Percentiles rank a stretch among this genome's conserved stretches.
phyloP scores from a whole-genome alignment of 2,888 invertebrate species.

The Microchrysa polita region DNA sequence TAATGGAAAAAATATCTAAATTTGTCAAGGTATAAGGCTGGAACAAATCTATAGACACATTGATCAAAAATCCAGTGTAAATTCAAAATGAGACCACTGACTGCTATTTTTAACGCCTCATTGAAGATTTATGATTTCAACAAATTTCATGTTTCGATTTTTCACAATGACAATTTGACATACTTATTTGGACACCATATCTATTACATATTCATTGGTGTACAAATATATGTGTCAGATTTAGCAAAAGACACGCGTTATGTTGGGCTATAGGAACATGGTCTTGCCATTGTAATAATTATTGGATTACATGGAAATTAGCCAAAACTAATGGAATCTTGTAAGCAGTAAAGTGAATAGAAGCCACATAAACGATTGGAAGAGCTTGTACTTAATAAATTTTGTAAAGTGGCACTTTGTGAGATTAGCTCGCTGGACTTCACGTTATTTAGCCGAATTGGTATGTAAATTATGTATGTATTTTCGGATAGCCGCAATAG shows the following conservation, averaged over 20 bases:
- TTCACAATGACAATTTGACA: too few relatives aligned
- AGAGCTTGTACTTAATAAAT: neutral
- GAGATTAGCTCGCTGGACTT: too few relatives aligned
- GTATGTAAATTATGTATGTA: too few relatives aligned
- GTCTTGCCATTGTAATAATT: neutral
- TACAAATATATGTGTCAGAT: too few relatives aligned
- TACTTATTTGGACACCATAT: too few relatives aligned
- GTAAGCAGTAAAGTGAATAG: neutral
- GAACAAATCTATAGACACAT: neutral
- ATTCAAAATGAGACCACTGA: neutral
- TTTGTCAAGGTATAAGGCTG: too few relatives aligned
- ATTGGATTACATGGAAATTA: slow-evolving; percentile 3
- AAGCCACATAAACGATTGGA: neutral
- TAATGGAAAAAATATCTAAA: neutral
- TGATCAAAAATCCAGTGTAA: neutral
- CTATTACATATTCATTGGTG: too few relatives aligned
- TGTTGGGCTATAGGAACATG: too few relatives aligned
- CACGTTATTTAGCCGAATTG: too few relatives aligned
- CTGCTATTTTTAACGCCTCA: neutral
- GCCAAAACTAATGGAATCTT: neutral
- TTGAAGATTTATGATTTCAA: neutral
- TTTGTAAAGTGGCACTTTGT: neutral
- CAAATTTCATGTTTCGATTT: neutral
- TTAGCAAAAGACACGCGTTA: too few relatives aligned
- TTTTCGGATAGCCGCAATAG: too few relatives aligned